Evolutionary conservation across 2,797 vertebrate genomes (phyloP).

Genomic region (Xenopus petersii): DNA sequence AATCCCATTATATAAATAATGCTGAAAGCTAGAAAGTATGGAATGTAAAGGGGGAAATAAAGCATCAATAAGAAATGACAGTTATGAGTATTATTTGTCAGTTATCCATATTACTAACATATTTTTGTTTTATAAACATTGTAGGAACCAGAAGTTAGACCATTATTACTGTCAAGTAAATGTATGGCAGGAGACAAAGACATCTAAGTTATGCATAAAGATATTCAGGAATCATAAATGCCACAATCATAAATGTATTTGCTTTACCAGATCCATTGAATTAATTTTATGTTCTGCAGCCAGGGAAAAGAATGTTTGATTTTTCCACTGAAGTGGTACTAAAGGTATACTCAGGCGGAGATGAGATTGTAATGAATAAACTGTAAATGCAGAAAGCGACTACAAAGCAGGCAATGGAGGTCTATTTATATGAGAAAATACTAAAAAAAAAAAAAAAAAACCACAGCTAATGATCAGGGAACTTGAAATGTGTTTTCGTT

Average conservation of each 20-base stretch:
- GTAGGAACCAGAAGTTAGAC: constrained; percentile 46
- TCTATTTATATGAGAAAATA: constrained; percentile 20
- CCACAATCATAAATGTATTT: constrained; percentile 42
- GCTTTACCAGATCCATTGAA: constrained; percentile 47
- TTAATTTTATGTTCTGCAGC: constrained; percentile 46
- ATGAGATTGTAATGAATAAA: constrained; percentile 33
- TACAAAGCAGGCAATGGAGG: constrained; percentile 7
- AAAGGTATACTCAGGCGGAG: constrained; percentile 32
- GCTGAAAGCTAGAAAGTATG: not conserved
- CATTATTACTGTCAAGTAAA: constrained; percentile 29
- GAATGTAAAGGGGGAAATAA: not conserved
- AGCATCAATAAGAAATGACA: not conserved
- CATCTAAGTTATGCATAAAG: constrained; percentile 48
- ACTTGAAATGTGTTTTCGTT: constrained; percentile 20
- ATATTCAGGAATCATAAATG: constrained; percentile 49
- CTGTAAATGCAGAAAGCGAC: not conserved
- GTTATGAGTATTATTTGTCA: constrained; percentile 1
- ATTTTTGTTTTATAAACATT: constrained; percentile 38
- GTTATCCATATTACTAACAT: constrained; percentile 22
- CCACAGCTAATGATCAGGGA: constrained; percentile 21
- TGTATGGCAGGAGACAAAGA: constrained; percentile 16
- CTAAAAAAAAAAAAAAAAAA: constrained; percentile 7
- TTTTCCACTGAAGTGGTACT: constrained; percentile 36
- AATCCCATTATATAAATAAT: too few species aligned
- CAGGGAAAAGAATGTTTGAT: constrained; percentile 45